Base-by-base conservation (phyloP, 2,113 vertebrate species). In the Cariama cristata region DNA sequence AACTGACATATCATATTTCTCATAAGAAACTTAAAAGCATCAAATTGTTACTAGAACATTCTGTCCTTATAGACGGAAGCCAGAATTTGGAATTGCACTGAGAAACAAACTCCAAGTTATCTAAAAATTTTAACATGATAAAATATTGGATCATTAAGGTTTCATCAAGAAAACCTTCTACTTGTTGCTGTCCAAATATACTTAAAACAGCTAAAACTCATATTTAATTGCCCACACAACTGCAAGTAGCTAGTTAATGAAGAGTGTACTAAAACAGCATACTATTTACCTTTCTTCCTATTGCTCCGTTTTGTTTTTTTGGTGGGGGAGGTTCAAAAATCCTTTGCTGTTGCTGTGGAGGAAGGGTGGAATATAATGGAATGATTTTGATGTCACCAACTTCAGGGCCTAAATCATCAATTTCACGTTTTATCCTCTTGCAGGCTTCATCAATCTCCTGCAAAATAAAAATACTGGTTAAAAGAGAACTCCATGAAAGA, bases 301-400 rank as follows among this genome's bases (percentile, higher is more conserved):
- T 99, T 95, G 99, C 99, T 71, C 99, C 99, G 7, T 95, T 99
- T 74, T 99, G 98, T 88, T 99, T 99, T 97, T 99, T 99, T n/a
- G 99, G 99, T 72, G 99, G 99, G 1, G 99, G 99, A 42, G 99
- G 99, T 94, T 99, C 99, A 89, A 99, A 99, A 98, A 99, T 99
- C 86, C 99, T 98, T 89, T 99, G 99, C 88, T 99, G 99, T 67
- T 99, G 99, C 92, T 99, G 99, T 4, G 99, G 99, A 76, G 99
- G 99, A 95, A 99, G 98, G 3, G 99, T 99, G 35, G 99, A 99
- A 96, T 99, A 99, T 62, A 99, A 97, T 2, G 99, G 99, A 98
- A 99, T 99, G 98, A 99, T 99, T 98, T 99, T 99, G 97, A 99
- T 99, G 94, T 99, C 99, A 21, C 99, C 99, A 88, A 99, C 99